Base-by-base conservation (phyloP, 2,113 vertebrate genomes). In the Scomber japonicus region DNA sequence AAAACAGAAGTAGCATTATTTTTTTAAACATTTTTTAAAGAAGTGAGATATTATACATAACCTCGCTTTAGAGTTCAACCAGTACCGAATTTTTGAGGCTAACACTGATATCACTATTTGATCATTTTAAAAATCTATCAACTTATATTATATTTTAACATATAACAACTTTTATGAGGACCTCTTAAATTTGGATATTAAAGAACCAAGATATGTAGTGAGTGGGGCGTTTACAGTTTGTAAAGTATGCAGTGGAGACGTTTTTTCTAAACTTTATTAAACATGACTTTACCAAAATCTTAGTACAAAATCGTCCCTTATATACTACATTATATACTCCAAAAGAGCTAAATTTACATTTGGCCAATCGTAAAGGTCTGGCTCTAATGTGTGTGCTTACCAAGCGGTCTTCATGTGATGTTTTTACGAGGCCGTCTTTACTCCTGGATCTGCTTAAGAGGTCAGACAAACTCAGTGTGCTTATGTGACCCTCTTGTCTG, bases 381-480 rank as follows among this genome's bases (percentile, higher is more conserved):
- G 30, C 66, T 64, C 3, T 61, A 1, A 15, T 31, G 31, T 85
- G 31, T 4, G 35, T 19, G 3, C 75, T 88, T 59, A 91, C 91
- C 85, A 27, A 49, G 14, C 1, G 2, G 15, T 80, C 65, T 51
- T 30, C 24, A 27, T 55, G 11, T 15, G 9, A 53, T 19, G 53
- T 27, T 75, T 74, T 57, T 40, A 9, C 35, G 9, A 40, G 6
- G 35, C 2, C 9, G 35, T 40, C 35, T 40, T 40, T 9, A 40
- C 7, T 40, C 35, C 35, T 40, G 35, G 35, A 40, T 9, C 35
- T 40, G 71, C 2, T 2, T 12, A 13, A 62, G 46, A 86, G 30
- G 83, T 77, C 55, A 88, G 27, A 88, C 24, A 56, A 44, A 67
- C 15, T 54, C 17, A 12, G 15, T 60, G 5, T 1, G 17, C 13